Base-by-base conservation (phyloP, 1,140 invertebrate species). In the Brevipalpus yothersi region DNA sequence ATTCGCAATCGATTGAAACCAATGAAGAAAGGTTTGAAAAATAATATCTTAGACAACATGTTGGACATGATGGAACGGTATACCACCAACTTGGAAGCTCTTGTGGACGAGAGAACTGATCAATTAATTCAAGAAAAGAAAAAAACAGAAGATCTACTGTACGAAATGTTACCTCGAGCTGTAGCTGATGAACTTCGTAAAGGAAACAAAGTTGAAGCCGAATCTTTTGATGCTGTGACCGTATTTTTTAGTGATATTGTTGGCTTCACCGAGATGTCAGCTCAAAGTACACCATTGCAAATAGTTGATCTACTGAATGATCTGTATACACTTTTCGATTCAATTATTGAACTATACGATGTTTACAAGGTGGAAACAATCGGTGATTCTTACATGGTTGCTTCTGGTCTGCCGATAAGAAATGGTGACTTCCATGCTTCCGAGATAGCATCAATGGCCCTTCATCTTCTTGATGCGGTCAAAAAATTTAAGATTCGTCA, bases 221-320 rank as follows among this genome's bases (percentile, higher is more conserved):
- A 96, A 73, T 84, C 83, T 0, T 97, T 87, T 72, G 86, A 93
- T 73, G 79, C 81, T 63, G 89, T 80, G 43, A 95, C 92, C 23
- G 94, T 97, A 65, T 96, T 95, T 73, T 97, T 97, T 74, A 94
- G 89, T 68, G 93, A 97, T 72, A 96, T 97, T 71, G 92, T 96
- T 58, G 92, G 92, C 64, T 97, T 97, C 75, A 97, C 93, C 45
- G 80, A 82, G 53, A 86, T 97, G 81, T 93, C 89, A 9, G 86
- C 90, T 0, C 80, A 87, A 69, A 87, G 84, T 66, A 86, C 87
- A 4, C 86, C 90, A 1, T 72, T 94, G 40, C 83, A 94, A 75
- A 81, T 82, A 65, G 90, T 95, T 42, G 89, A 87, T 72, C 89
- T 95, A 70, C 77, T 95, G 58, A 93, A 94, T 74, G 88, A 92